Evolutionary conservation across 2,113 vertebrate genomes (phyloP), one percentile per base, ranked within the genome.

Genomic region (Oceanites oceanicus): DNA sequence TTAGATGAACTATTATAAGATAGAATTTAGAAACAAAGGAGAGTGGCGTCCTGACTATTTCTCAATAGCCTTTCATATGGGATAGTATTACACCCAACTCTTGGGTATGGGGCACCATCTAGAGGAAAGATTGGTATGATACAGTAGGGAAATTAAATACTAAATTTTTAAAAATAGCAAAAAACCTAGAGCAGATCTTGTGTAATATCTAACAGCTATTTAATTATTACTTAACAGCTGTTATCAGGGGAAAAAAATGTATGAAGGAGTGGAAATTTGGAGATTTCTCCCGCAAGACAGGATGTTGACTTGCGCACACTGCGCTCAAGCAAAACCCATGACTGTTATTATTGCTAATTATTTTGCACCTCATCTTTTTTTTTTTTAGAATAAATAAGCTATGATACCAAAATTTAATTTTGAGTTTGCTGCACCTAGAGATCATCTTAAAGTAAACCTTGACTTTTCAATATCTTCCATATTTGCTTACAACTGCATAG

Each of bases 21-120:
- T 0, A 81, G 80, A 88, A 96, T 94, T 92, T 45, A 56, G 78
- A 95, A 94, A 97, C 86, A 96, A 97, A 97, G 62, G 66, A n/a
- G 61, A 88, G n/a, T 1, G 4, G 71, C 42, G 53, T 80, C 52
- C 92, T 56, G 84, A 40, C 34, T 38, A 21, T 4, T 88, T 87
- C 79, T 83, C 81, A 63, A 29, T 7, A 38, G 50, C 67, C 65
- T 49, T 47, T 59, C 65, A 25, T 7, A 30, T 2, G 58, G 91
- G 92, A 95, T 75, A 70, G 59, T 1, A 11, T 21, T 7, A 30
- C 47, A 29, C 3, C 9, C 61, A 17, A 65, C 92, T 91, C 91
- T 9, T 59, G 90, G 92, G 89, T 49, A 11, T 38, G 42, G 93
- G 92, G 96, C 97, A 94, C 97, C 98, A 98, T 78, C 98, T 98